A percentile compares a stretch with the other conserved stretches of the same genome.
These are phyloP conservation scores for Lophius americanus DNA, from an alignment of 2,797 vertebrate species.

Conservation along the genomic window DNA sequence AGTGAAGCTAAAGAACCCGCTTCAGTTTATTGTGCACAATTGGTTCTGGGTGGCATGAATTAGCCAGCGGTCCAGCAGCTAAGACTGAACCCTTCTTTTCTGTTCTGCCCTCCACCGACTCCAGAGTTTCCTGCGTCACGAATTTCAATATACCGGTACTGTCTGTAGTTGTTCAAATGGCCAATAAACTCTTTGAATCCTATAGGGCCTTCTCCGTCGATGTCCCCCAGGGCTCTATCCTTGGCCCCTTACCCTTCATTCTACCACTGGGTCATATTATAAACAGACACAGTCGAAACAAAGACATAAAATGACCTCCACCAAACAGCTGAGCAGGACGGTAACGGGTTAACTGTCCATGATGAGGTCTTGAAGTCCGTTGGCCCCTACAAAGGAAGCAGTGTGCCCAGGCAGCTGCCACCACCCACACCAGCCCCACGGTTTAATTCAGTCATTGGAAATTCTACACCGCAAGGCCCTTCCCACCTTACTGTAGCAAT, in stretches of 20 bases:
- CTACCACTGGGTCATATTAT: too few relatives aligned
- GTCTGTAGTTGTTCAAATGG: too few relatives aligned
- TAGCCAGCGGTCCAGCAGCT: slow-evolving; percentile 28
- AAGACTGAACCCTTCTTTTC: neutral
- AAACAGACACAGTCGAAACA: too few relatives aligned
- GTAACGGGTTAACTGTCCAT: slow-evolving; percentile 39
- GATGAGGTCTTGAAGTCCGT: slow-evolving; percentile 65
- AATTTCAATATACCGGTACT: too few relatives aligned
- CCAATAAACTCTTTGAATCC: too few relatives aligned
- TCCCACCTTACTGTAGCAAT: slow-evolving; percentile 73
- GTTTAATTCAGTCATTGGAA: slow-evolving; percentile 58
- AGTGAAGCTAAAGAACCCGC: slow-evolving; percentile 3
- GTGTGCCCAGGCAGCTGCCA: slow-evolving; percentile 71
- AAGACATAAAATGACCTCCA: too few relatives aligned
- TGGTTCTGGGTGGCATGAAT: slow-evolving; percentile 35
- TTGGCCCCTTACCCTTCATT: too few relatives aligned
- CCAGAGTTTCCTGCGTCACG: too few relatives aligned
- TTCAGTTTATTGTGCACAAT: slow-evolving; percentile 19
- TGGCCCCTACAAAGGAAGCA: slow-evolving; percentile 53
- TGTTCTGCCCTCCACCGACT: too few relatives aligned
- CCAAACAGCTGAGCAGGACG: too few relatives aligned
- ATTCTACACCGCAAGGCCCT: slow-evolving; percentile 56
- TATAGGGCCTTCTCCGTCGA: too few relatives aligned
- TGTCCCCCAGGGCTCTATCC: too few relatives aligned
- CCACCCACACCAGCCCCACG: slow-evolving; percentile 42